Base-by-base conservation (phyloP, 1,140 invertebrate species). In the Tetramorium simillimum region DNA sequence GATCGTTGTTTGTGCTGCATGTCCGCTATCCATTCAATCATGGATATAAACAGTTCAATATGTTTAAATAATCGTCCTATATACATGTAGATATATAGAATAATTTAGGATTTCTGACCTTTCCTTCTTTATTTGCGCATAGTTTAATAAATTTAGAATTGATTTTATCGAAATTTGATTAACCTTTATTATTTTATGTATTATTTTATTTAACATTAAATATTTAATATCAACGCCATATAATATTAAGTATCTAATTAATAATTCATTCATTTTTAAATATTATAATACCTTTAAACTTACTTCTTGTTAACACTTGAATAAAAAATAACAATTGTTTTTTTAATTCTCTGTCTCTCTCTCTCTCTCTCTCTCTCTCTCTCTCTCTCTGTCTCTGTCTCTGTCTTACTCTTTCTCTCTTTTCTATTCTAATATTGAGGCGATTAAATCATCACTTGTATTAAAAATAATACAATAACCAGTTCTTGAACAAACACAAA, bases 41-140 rank as follows among this genome's bases (percentile, higher is more conserved):
- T 37, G 0, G 28, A 40, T 78, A 51, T 49, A 63, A 78, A 78
- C 21, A 7, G 51, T 65, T 65, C 60, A 65, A 65, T 51, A 21
- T 80, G 14, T 80, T 51, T 51, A 65, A 65, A 78, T 4, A 49
- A n/a, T 16, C 1, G 12, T 46, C 3, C 58, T 33, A n/a, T 12
- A 49, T 65, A 5, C 10, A n/a, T 49, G 51, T 33, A 28, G 3
- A 78, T 49, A n/a, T 49, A 49, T 0, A 33, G 10, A 14, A 63
- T 51, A 43, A 5, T 62, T 16, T 4, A 16, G 18, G 1, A 51
- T 65, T 77, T 62, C 7, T 21, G 14, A 33, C 1, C 16, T n/a
- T 21, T 5, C 21, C 60, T 21, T 10, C 62, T 62, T 65, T 18
- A 53, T 65, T 16, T 14, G 65, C 3, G 5, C 9, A 78, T 16